These are phyloP conservation scores for Piaya cayana DNA, from an alignment of 2,113 vertebrate species.

Conservation along the genomic window DNA sequence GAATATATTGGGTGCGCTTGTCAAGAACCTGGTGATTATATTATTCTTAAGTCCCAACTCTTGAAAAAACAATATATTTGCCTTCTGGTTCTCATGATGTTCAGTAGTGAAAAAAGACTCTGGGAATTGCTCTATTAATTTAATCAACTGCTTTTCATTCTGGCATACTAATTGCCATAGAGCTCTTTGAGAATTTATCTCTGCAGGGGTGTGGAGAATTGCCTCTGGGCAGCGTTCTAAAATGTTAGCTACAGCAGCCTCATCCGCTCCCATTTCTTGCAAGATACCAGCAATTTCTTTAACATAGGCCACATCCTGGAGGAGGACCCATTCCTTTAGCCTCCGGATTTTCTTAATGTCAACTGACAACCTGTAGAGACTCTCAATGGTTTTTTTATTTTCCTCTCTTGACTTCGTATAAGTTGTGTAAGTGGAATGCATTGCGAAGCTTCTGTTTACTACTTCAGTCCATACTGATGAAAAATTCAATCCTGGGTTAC, in stretches of 20 bases:
- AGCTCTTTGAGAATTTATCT: constrained; percentile 78
- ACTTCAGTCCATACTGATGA: background rate
- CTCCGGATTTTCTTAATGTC: constrained; percentile 87
- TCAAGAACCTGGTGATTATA: constrained; percentile 88
- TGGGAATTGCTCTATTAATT: constrained; percentile 90
- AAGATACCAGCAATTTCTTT: constrained; percentile 81
- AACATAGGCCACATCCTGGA: constrained; percentile 78
- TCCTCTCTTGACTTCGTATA: constrained; percentile 63
- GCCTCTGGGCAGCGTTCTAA: constrained; percentile 87
- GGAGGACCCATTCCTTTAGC: constrained; percentile 88
- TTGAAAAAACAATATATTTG: constrained; percentile 87
- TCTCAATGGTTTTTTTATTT: constrained; percentile 81
- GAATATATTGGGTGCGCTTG: constrained; percentile 86
- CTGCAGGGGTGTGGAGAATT: constrained; percentile 80
- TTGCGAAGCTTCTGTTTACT: background rate
- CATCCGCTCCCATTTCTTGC: constrained; percentile 81
- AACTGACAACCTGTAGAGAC: constrained; percentile 80
- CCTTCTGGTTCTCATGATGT: constrained; percentile 79
- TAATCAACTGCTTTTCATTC: constrained; percentile 81
- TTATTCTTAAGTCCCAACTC: constrained; percentile 86
- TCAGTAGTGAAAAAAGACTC: constrained; percentile 88
- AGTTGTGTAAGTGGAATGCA: background rate
- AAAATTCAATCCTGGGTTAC: background rate
- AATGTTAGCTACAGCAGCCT: constrained; percentile 76
- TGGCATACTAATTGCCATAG: constrained; percentile 88